Evolutionary conservation across 2,113 vertebrate species (phyloP).

Genomic region (Plectropomus leopardus): DNA sequence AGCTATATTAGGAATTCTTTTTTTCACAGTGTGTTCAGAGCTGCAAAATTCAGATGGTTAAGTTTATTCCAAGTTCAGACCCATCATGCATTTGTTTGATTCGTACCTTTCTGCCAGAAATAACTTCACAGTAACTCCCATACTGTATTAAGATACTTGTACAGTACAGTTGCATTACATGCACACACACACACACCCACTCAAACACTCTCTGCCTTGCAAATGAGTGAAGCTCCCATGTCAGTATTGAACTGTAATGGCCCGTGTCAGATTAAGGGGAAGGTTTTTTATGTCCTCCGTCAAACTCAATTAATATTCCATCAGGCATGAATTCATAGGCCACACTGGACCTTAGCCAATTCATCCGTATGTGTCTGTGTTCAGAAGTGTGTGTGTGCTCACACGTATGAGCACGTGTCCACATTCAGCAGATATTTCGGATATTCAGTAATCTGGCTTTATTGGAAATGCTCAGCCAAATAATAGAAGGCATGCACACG

Average conservation of each 20-base stretch:
- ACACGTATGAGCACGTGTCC: slow-evolving; percentile 20
- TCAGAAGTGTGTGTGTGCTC: not conserved
- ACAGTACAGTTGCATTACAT: slow-evolving; percentile 15
- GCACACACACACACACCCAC: slow-evolving; percentile 15
- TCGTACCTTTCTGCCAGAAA: slow-evolving; percentile 49
- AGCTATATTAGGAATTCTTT: slow-evolving; percentile 58
- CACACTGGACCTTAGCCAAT: slow-evolving; percentile 64
- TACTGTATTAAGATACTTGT: slow-evolving; percentile 16
- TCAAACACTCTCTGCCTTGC: slow-evolving; percentile 14
- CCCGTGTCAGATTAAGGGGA: slow-evolving; percentile 76
- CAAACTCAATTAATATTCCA: slow-evolving; percentile 83
- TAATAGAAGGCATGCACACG: slow-evolving; percentile 18
- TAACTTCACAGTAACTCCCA: slow-evolving; percentile 42
- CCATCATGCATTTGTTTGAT: slow-evolving; percentile 62
- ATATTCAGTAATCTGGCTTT: slow-evolving; percentile 36
- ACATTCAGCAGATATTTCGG: slow-evolving; percentile 23
- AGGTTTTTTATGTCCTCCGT: slow-evolving; percentile 79
- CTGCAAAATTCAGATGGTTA: slow-evolving; percentile 47
- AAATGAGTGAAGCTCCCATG: slow-evolving; percentile 68
- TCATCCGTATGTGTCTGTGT: slow-evolving; percentile 33
- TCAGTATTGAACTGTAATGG: slow-evolving; percentile 79
- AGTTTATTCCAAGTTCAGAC: slow-evolving; percentile 67
- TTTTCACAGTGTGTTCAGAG: slow-evolving; percentile 37
- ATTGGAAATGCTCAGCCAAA: slow-evolving; percentile 36
- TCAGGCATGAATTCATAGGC: slow-evolving; percentile 77